Conservation (phyloP, 1,140 invertebrate species). For the Cyphomyrmex costatus region DNA sequence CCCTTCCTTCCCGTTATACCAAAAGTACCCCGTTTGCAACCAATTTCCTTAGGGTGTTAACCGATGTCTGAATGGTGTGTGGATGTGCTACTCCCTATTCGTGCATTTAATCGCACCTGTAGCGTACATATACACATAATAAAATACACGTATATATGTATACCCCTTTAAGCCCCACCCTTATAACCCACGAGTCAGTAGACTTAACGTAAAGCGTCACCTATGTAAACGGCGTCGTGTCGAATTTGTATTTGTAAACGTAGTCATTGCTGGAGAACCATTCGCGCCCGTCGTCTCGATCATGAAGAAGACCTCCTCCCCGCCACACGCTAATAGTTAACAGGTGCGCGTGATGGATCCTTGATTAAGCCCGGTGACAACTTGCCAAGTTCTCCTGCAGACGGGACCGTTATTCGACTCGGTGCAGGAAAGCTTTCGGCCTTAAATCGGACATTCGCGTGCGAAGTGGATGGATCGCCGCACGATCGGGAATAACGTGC, state of each 20-base stretch:
- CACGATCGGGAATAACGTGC: neutral
- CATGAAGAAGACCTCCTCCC: neutral
- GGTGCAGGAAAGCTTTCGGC: neutral
- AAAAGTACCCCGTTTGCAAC: slow-evolving; percentile 72
- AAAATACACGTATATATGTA: slow-evolving; percentile 28
- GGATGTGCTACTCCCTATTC: slow-evolving; percentile 81
- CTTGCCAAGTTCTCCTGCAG: neutral
- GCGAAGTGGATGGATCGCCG: neutral
- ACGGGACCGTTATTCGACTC: too few relatives aligned
- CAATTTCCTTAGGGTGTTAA: slow-evolving; percentile 78
- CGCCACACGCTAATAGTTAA: neutral
- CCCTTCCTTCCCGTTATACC: slow-evolving; percentile 59
- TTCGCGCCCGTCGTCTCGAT: slow-evolving; percentile 18
- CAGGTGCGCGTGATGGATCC: slow-evolving; percentile 8
- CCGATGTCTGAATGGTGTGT: slow-evolving; percentile 82
- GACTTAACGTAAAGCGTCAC: slow-evolving; percentile 20
- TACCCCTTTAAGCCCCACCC: slow-evolving; percentile 25
- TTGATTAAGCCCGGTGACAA: slow-evolving; percentile 24
- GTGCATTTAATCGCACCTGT: slow-evolving; percentile 73
- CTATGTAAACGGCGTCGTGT: slow-evolving; percentile 35
- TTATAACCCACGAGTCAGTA: slow-evolving; percentile 48
- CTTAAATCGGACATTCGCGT: neutral
- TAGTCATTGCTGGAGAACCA: slow-evolving; percentile 33
- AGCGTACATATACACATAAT: slow-evolving; percentile 41
- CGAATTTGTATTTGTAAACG: slow-evolving; percentile 36